A percentile compares a stretch with the other conserved stretches of the same genome.
phyloP scores from a whole-genome alignment of 2,888 invertebrate genomes.

The Chymomyza procnemis region DNA sequence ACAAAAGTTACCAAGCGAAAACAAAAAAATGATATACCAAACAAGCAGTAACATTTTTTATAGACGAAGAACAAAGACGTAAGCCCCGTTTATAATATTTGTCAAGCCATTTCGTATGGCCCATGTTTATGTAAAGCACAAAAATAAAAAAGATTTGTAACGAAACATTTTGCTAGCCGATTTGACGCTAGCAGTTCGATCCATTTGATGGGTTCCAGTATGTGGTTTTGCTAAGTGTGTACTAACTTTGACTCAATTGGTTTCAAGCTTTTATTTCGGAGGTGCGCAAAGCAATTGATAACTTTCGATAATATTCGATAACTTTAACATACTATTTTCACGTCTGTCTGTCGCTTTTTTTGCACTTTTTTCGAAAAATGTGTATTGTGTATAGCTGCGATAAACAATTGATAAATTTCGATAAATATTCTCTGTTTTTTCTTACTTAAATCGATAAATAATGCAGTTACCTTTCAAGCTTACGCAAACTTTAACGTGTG shows the following conservation, averaged over 20 bases:
- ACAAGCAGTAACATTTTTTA: background rate
- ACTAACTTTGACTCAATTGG: background rate
- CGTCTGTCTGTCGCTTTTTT: too few species aligned
- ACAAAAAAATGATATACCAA: constrained; percentile 4
- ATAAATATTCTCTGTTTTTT: too few species aligned
- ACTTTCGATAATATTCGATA: background rate
- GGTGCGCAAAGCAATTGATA: background rate
- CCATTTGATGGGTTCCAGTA: background rate
- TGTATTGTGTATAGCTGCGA: too few species aligned
- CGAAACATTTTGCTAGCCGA: background rate
- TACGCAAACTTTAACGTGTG: too few species aligned
- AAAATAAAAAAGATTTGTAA: background rate
- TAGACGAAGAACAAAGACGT: background rate
- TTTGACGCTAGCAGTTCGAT: background rate
- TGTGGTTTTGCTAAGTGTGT: background rate
- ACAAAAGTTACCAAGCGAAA: constrained; percentile 11
- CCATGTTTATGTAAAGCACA: background rate
- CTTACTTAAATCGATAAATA: too few species aligned
- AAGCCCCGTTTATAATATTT: background rate
- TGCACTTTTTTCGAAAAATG: too few species aligned
- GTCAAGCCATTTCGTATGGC: background rate
- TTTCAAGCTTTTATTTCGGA: background rate
- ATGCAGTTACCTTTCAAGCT: too few species aligned
- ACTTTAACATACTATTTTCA: background rate
- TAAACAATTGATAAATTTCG: too few species aligned